Percentiles rank a stretch among this genome's conserved stretches.
phyloP scores from a whole-genome alignment of 2,113 vertebrate species.

The Cranoglanis bouderius region DNA sequence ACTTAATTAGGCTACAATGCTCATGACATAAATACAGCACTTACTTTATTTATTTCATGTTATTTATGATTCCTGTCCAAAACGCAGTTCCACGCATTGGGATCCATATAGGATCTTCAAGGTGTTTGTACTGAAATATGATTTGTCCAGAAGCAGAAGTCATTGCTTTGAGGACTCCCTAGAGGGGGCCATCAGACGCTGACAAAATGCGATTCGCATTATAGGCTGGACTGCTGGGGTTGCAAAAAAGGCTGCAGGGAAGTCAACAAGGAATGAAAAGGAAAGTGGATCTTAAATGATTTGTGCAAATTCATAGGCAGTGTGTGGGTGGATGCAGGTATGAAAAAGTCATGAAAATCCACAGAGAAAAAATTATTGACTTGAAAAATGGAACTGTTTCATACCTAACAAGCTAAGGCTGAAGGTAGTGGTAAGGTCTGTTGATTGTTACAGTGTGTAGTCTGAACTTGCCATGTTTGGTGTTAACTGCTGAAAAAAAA shows the following conservation, averaged over 20 bases:
- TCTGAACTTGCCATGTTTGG: background rate
- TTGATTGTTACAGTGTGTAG: constrained; percentile 2
- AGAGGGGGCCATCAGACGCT: constrained; percentile 53
- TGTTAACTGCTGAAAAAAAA: background rate
- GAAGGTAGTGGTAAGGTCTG: background rate
- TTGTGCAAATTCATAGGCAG: constrained; percentile 41
- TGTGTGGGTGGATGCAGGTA: background rate
- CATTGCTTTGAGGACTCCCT: constrained; percentile 57
- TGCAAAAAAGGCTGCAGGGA: constrained; percentile 64
- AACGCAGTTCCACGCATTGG: constrained; percentile 35
- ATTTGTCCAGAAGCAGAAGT: constrained; percentile 47
- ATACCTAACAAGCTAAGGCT: background rate
- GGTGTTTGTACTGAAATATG: constrained; percentile 37
- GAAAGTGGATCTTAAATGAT: constrained; percentile 34
- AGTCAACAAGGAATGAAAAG: constrained; percentile 65
- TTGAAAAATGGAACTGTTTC: constrained; percentile 2
- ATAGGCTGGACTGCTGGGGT: constrained; percentile 52
- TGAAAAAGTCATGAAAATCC: background rate
- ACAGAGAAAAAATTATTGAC: background rate
- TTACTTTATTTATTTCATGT: constrained; percentile 19
- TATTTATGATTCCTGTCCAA: background rate
- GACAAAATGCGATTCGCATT: constrained; percentile 53
- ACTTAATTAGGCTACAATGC: background rate
- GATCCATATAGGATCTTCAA: constrained; percentile 26
- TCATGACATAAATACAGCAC: background rate